Evolutionary conservation across 2,797 vertebrate species (phyloP).

Genomic region (Botia kubotai): DNA sequence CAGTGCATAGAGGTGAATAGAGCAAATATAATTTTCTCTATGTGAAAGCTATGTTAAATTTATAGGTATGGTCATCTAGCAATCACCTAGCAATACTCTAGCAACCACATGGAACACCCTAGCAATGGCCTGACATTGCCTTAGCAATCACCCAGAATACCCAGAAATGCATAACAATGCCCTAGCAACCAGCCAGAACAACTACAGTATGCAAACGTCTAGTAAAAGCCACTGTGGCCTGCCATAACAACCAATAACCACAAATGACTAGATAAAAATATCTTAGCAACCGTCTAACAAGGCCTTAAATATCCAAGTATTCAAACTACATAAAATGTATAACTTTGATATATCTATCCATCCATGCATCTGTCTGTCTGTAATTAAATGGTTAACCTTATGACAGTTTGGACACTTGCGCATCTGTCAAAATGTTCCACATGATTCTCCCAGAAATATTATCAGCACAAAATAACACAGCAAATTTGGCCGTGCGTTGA

Average conservation of each 20-base stretch:
- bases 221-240: too few relatives aligned
- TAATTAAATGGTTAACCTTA: not conserved
- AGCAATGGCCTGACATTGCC: not conserved
- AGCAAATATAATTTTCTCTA: not conserved
- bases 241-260: too few relatives aligned
- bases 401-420: not conserved
- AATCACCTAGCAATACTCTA: not conserved
- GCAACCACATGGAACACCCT: too few relatives aligned
- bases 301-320: not conserved
- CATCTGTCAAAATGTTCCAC: too few relatives aligned
- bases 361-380: not conserved
- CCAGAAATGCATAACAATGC: too few relatives aligned
- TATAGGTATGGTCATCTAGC: not conserved
- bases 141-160: too few relatives aligned
- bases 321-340: not conserved
- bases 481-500: too few relatives aligned
- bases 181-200: too few relatives aligned
- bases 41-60: not conserved
- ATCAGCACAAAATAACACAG: too few relatives aligned
- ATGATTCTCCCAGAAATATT: too few relatives aligned
- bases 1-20: slow-evolving; percentile 92
- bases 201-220: too few relatives aligned
- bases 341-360: not conserved
- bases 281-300: not conserved
- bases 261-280: too few relatives aligned